Percentiles rank a stretch among this genome's conserved stretches.
Conservation (phyloP, 2,797 vertebrate species). For the Muscicapa striata region DNA sequence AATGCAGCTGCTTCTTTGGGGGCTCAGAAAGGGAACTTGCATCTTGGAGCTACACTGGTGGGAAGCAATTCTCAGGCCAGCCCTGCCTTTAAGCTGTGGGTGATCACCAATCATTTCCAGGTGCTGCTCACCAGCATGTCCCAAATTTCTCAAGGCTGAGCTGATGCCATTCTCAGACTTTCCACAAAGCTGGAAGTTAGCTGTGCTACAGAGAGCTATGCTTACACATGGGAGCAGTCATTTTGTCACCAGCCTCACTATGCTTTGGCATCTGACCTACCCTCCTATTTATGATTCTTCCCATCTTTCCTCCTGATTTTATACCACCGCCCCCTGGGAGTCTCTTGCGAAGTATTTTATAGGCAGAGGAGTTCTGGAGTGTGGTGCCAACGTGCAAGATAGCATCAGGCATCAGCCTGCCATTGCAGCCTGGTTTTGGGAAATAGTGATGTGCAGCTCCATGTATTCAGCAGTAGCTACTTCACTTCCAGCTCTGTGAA, state of each 20-base stretch:
- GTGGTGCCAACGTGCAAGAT: neutral
- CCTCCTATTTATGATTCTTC: constrained; percentile 15
- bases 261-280: neutral
- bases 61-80: constrained; percentile 20
- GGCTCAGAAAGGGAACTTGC: neutral
- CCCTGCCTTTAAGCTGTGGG: neutral
- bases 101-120: constrained; percentile 22
- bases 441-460: neutral
- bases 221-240: constrained; percentile 28
- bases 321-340: neutral
- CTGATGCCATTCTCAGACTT: constrained; percentile 26
- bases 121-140: neutral
- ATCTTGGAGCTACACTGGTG: neutral
- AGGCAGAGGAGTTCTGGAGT: neutral
- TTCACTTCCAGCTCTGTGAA: neutral
- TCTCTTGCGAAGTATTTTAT: neutral
- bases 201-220: neutral
- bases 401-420: neutral
- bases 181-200: constrained; percentile 27
- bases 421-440: neutral
- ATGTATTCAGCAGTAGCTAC: neutral
- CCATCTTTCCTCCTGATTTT: neutral
- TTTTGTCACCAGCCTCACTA: constrained; percentile 12
- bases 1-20: neutral
- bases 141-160: constrained; percentile 25